These are phyloP conservation scores for Circaetus gallicus DNA, from an alignment of 2,113 vertebrate species.

Conservation along the genomic window DNA sequence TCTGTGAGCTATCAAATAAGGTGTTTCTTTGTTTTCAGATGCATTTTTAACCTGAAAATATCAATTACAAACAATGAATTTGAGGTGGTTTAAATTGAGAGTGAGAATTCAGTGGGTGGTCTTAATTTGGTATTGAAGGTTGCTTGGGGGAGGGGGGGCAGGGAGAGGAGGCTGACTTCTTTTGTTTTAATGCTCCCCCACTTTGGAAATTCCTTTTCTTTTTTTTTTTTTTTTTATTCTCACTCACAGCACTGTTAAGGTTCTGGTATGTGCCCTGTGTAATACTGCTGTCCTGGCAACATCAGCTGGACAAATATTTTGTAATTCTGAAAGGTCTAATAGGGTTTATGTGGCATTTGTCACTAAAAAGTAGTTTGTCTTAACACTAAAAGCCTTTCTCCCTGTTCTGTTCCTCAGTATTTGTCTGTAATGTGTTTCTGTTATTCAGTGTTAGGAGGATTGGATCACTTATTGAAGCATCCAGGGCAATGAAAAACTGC, in stretches of 20 bases:
- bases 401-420: neutral
- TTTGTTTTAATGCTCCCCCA: neutral
- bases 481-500: constrained; percentile 4
- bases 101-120: neutral
- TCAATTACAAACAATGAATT: neutral
- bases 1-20: neutral
- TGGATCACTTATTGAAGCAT: constrained; percentile 24
- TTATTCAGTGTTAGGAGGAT: neutral
- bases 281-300: constrained; percentile 3
- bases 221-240: too few relatives aligned
- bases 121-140: neutral
- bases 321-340: neutral
- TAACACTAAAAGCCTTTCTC: neutral
- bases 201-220: neutral
- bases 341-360: neutral
- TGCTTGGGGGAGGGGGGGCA: neutral
- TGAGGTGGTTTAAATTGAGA: neutral
- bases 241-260: neutral
- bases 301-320: neutral
- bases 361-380: neutral
- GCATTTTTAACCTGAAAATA: neutral
- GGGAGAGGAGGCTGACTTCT: neutral
- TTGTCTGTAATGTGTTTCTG: neutral
- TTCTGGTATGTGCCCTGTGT: neutral
- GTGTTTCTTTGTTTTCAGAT: neutral